Conservation (phyloP, 2,797 vertebrate species). For the Phataginus tricuspis region DNA sequence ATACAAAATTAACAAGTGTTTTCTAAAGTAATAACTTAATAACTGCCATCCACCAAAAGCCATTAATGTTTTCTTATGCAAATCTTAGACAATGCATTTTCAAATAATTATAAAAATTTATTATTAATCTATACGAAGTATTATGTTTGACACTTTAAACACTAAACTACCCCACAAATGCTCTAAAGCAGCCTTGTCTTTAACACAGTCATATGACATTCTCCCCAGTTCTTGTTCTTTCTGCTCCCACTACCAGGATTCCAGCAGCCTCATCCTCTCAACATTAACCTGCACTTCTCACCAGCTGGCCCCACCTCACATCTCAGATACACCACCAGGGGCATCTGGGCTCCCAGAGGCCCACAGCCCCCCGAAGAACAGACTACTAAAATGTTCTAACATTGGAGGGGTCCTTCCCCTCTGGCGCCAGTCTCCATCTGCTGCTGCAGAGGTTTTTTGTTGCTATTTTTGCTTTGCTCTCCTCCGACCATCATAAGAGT, state of each 20-base stretch:
- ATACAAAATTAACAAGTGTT: not conserved
- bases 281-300: not conserved
- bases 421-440: constrained; percentile 45
- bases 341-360: not conserved
- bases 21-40: constrained; percentile 14
- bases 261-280: not conserved
- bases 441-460: not conserved
- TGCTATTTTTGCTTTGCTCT: constrained; percentile 12
- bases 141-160: not conserved
- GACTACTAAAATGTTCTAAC: not conserved
- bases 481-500: not conserved
- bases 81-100: not conserved
- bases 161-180: not conserved
- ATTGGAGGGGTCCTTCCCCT: not conserved
- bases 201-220: too few species aligned
- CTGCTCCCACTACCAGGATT: not conserved
- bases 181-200: not conserved
- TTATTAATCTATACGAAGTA: not conserved
- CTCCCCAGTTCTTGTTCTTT: not conserved
- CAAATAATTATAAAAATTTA: not conserved
- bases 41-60: constrained; percentile 7
- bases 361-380: not conserved
- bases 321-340: not conserved
- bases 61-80: not conserved
- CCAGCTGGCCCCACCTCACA: not conserved